Base-by-base conservation (phyloP, 2,113 vertebrate genomes). In the Bubalus kerabau region DNA sequence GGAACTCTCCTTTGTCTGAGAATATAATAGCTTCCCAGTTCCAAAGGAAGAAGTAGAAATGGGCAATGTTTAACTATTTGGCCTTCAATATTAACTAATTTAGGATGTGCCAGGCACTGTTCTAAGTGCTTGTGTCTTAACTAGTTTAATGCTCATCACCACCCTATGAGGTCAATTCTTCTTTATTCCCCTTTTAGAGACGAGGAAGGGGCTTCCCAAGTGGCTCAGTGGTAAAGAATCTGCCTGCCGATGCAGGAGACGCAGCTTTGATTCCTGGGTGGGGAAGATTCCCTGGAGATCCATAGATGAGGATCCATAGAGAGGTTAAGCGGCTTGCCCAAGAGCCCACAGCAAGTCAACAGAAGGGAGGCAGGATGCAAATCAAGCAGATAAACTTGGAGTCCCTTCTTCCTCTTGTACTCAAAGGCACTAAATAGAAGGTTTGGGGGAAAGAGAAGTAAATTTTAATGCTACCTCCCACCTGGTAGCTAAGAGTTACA, bases 1-100 rank as follows among this genome's bases (percentile, higher is more conserved):
- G 60, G n/a, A 32, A 8, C 11, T 43, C 23, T 67, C 30, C 36
- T 48, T 86, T 32, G 46, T 87, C 60, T 46, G 54, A 86, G 52
- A n/a, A 83, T 64, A 86, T 19, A 60, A 80, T 46, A 94, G 64
- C 67, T 62, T 92, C 36, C 56, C 28, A 28, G 16, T n/a, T 78
- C 78, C 50, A 71, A 88, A 78, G 62, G 28, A 36, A 24, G 40
- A 32, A 60, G 40, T 23, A 76, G 24, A 83, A 95, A 46, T 26
- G 40, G 64, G 11, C 14, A 36, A 8, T 43, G n/a, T n/a, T 92
- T 14, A 46, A 67, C 43, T 23, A 67, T 57, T 67, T 87, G 16
- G 9, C 30, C 71, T 94, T 97, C 80, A 40, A 32, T 30, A 83
- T 59, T 23, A 94, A 54, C 28, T 67, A 71, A 71, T 10, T 40